Base-by-base conservation (phyloP, 2,797 vertebrate species). In the Lithobates pipiens region DNA sequence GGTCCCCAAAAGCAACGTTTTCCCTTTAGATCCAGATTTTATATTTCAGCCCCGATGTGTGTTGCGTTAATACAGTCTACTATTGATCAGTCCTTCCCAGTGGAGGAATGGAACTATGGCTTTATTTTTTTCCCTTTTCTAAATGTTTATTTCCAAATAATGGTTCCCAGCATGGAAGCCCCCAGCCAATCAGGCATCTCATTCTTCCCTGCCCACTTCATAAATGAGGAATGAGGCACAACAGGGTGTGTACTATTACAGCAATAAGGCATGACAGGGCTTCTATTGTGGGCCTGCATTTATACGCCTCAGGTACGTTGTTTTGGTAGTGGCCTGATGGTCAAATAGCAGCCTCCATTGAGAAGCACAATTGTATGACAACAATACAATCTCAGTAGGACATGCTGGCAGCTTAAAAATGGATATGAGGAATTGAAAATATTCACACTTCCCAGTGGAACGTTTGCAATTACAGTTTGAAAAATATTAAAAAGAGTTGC, bases 271-370 rank as follows among this genome's bases (percentile, higher is more conserved):
- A 36, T 83, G 76, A 74, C 80, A 79, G 85, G 76, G 76, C 85
- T 83, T 61, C 80, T 73, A 83, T 87, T 87, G 76, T 87, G 70
- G 54, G 65, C 29, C 80, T 83, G 80, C 85, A 87, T 87, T 87
- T 87, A 83, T 75, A 83, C 85, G 67, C 85, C 80, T 87, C 80
- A 83, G 80, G 85, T 75, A 80, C 50, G 76, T 87, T 87, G 80
- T 87, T 83, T 87, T 79, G 80, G 76, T 74, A 69, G 80, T 74
- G 85, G 75, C 61, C 85, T 67, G 46, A 83, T 79, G 85, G 85
- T 79, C 85, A 70, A 83, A 83, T 83, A 46, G 78, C 81, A 54
- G 76, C 63, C 76, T 79, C 80, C 85, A 57, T 82, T 29, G 36
- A 57, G 80, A 46, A 57, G 61, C 65, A 68, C 83, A 86, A 86